These are phyloP conservation scores for Elachura formosa DNA, from an alignment of 2,113 vertebrate genomes.

Conservation along the genomic window DNA sequence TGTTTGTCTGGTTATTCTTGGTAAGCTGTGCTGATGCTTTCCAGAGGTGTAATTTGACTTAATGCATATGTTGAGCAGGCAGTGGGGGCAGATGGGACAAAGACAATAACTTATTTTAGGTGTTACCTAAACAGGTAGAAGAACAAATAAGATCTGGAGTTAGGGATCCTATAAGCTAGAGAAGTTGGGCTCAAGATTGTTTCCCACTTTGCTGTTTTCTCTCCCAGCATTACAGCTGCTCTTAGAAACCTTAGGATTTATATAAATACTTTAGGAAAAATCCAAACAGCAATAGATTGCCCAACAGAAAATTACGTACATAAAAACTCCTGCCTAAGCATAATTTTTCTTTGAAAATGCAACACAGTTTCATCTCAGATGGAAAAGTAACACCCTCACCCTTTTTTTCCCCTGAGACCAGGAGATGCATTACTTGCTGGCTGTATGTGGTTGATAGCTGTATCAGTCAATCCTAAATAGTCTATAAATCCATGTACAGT, in stretches of 20 bases:
- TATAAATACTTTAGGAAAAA: neutral
- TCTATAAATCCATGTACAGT: conserved; percentile 49
- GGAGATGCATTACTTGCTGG: conserved; percentile 63
- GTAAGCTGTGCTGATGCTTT: neutral
- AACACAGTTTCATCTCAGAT: conserved; percentile 66
- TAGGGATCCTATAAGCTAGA: neutral
- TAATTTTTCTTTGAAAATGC: conserved; percentile 73
- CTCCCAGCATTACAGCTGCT: neutral
- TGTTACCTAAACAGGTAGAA: neutral
- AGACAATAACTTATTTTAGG: neutral
- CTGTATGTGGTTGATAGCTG: neutral
- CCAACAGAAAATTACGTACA: conserved; percentile 68
- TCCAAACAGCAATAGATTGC: conserved; percentile 46
- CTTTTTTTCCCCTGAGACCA: conserved; percentile 41
- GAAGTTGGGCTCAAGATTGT: neutral
- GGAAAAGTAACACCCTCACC: conserved; percentile 45
- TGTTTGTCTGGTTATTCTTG: neutral
- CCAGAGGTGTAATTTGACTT: neutral
- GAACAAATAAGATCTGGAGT: neutral
- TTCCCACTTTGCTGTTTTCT: neutral
- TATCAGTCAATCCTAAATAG: conserved; percentile 47
- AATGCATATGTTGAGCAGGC: neutral
- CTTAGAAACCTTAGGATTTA: neutral
- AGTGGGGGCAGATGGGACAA: rapidly evolving
- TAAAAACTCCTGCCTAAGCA: conserved; percentile 71